Evolutionary conservation across 2,797 vertebrate species (phyloP).

Genomic region (Cichlasoma orientale): DNA sequence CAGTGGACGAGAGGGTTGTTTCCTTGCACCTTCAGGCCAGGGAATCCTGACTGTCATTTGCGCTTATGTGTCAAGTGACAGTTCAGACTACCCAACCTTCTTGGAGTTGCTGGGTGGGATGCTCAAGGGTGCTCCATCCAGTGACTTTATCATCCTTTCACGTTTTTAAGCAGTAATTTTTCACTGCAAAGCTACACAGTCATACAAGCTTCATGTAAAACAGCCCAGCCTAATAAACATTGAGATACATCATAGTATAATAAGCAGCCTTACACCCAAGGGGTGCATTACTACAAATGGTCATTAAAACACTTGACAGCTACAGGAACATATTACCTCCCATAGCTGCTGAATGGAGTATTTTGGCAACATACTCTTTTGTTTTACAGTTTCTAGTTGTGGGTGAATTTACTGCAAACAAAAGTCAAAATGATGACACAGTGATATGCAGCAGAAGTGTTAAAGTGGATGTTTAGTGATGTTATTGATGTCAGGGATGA

Average conservation of each 20-base stretch:
- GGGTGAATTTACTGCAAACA: not conserved
- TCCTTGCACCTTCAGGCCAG: too few species aligned
- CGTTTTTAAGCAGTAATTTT: not conserved
- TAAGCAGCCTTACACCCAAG: constrained; percentile 36
- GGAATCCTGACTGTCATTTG: too few species aligned
- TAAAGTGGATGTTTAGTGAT: not conserved
- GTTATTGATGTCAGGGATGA: not conserved
- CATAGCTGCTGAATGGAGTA: constrained; percentile 5
- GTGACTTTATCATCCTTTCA: too few species aligned
- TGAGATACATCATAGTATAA: constrained; percentile 34
- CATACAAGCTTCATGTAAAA: not conserved
- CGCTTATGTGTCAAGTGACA: too few species aligned
- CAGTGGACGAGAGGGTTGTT: too few species aligned
- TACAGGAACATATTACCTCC: constrained; percentile 27
- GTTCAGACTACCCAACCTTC: too few species aligned
- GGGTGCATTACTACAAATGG: constrained; percentile 27
- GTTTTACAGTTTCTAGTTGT: not conserved
- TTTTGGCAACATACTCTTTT: not conserved
- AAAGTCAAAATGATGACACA: not conserved
- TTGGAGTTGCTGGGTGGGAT: too few species aligned
- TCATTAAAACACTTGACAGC: constrained; percentile 45
- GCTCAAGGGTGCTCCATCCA: too few species aligned
- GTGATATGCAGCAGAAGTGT: not conserved
- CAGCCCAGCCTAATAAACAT: constrained; percentile 22
- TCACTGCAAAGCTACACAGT: not conserved